Percentiles rank a stretch among this genome's conserved stretches.
Evolutionary conservation across 2,888 invertebrate genomes (phyloP).

Genomic region (Cataglyphis altisquamis): DNA sequence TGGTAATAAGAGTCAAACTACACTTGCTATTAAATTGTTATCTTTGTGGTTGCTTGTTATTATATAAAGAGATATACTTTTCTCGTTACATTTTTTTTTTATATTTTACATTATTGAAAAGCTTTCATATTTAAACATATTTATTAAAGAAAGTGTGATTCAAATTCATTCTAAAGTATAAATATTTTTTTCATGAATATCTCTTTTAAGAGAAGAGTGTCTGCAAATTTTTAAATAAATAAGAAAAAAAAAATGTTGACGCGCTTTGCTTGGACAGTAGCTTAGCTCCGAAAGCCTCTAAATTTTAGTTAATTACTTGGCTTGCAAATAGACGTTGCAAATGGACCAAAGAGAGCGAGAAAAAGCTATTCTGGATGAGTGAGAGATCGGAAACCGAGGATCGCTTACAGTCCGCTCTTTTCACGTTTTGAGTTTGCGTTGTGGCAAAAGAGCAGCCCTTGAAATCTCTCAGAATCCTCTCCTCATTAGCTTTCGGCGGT

Average conservation of each 20-base stretch:
- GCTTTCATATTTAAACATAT: background rate
- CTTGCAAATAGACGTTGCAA: constrained; percentile 29
- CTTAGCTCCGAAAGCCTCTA: constrained; percentile 45
- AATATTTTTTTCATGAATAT: background rate
- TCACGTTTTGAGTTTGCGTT: constrained; percentile 4
- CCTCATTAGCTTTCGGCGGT: constrained; percentile 43
- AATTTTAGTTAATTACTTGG: constrained; percentile 65
- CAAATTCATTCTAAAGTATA: background rate
- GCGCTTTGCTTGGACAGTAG: constrained; percentile 28
- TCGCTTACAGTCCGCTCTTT: constrained; percentile 8
- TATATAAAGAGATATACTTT: background rate
- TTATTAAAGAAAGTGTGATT: background rate
- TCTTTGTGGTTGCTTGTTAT: background rate
- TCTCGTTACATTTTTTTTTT: too few species aligned
- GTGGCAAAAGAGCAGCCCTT: background rate
- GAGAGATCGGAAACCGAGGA: background rate
- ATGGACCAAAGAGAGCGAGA: constrained; percentile 10
- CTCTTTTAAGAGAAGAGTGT: background rate
- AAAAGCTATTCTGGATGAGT: background rate
- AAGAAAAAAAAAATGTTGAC: background rate
- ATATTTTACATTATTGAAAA: background rate
- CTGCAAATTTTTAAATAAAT: background rate
- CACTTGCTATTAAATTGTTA: too few species aligned
- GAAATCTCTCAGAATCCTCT: constrained; percentile 34
- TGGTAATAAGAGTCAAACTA: background rate